Conservation (phyloP, 1,140 invertebrate genomes). For the Aphelinus certus region DNA sequence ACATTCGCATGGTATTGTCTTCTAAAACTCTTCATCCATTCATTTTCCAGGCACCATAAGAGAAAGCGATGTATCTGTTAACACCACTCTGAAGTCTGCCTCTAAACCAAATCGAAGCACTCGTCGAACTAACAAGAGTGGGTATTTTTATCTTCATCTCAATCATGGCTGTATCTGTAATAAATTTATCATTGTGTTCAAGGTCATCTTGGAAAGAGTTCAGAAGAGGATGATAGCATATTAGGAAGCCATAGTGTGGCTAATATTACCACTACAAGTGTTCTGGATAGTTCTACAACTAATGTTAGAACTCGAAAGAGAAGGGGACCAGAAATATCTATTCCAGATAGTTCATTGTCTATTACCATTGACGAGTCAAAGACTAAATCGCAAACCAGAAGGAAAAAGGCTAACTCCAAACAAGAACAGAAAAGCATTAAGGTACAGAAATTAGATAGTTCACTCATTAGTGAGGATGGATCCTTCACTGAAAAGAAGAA, state of each 20-base stretch:
- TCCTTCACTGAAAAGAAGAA: constrained; percentile 9
- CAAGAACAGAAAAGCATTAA: constrained; percentile 9
- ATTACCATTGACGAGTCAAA: constrained; percentile 15
- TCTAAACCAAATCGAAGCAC: constrained; percentile 2
- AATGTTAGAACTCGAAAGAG: constrained; percentile 11
- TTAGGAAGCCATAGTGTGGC: constrained; percentile 9
- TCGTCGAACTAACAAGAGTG: constrained; percentile 21
- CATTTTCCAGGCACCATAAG: constrained; percentile 29
- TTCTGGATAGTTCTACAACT: neutral
- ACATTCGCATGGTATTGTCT: no score
- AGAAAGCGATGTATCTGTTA: constrained; percentile 17
- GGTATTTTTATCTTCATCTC: constrained; percentile 10
- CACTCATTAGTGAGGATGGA: constrained; percentile 29
- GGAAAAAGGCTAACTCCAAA: neutral
- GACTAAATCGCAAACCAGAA: neutral
- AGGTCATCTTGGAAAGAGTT: constrained; percentile 22
- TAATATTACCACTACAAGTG: neutral
- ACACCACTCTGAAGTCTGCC: constrained; percentile 11
- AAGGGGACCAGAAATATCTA: neutral
- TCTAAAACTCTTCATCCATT: neutral
- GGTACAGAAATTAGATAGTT: constrained; percentile 14
- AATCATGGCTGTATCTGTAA: neutral
- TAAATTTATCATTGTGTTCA: constrained; percentile 1
- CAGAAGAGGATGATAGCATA: constrained; percentile 10
- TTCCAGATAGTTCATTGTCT: constrained; percentile 7